phyloP scores from a whole-genome alignment of 2,797 vertebrate genomes.

The Arctocebus calabarensis region DNA sequence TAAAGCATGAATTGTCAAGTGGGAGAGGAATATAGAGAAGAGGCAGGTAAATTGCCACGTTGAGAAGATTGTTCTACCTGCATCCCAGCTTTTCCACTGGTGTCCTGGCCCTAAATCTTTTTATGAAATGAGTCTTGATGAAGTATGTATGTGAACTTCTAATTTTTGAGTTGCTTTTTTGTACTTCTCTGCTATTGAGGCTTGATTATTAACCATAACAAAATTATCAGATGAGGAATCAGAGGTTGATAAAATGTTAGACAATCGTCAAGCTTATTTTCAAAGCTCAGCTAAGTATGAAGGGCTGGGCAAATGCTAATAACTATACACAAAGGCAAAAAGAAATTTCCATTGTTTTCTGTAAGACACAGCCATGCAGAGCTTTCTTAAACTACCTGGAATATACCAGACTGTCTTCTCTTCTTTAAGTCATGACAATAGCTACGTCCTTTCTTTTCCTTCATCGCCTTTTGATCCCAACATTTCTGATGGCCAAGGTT shows the following conservation, averaged over 20 bases:
- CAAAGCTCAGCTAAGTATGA: neutral
- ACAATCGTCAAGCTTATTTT: neutral
- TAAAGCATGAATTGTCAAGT: neutral
- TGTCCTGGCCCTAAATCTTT: neutral
- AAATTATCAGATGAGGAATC: neutral
- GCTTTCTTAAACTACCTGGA: neutral
- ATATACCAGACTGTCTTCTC: fast-evolving
- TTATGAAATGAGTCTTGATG: neutral
- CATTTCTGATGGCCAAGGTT: neutral
- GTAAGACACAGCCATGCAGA: neutral
- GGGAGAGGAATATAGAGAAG: neutral
- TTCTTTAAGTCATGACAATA: neutral
- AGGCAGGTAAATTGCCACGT: neutral
- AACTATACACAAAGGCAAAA: neutral
- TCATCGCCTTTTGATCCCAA: neutral
- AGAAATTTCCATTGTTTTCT: neutral
- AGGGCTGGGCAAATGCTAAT: slow-evolving; percentile 5
- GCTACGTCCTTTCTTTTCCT: neutral
- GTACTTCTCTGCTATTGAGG: neutral
- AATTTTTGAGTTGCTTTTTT: neutral
- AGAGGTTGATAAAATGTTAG: slow-evolving; percentile 19
- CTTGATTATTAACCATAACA: neutral
- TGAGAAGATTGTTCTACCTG: neutral
- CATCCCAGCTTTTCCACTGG: neutral
- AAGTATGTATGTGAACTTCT: neutral